Evolutionary conservation across 2,888 invertebrate genomes (phyloP).

Genomic region (Luffia ferchaultella): DNA sequence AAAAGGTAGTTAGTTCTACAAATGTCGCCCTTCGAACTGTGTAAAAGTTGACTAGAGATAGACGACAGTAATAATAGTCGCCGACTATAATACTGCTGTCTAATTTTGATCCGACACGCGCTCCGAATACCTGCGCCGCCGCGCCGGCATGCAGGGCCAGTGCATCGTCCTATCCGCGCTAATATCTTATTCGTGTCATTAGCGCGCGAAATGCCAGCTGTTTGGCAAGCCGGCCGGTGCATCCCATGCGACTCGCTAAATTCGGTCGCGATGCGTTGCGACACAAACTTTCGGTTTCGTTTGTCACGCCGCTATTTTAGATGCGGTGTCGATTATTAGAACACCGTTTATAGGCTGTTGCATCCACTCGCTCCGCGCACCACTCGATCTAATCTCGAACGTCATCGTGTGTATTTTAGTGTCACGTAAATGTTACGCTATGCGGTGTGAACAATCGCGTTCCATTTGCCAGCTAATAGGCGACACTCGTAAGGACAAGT

Average conservation of each 20-base stretch:
- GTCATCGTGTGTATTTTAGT: slow-evolving; percentile 23
- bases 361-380: slow-evolving; percentile 26
- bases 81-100: background rate
- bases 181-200: slow-evolving; percentile 66
- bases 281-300: slow-evolving; percentile 61
- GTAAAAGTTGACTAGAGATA: background rate
- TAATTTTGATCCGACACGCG: slow-evolving; percentile 38
- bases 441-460: background rate
- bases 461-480: background rate
- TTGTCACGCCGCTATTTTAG: slow-evolving; percentile 62
- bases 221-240: slow-evolving; percentile 39
- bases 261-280: slow-evolving; percentile 62
- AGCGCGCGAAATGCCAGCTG: slow-evolving; percentile 59
- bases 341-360: slow-evolving; percentile 42
- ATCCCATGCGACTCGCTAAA: slow-evolving; percentile 58
- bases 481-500: too few species aligned
- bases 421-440: background rate
- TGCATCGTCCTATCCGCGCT: slow-evolving; percentile 47
- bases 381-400: background rate
- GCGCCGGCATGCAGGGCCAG: background rate
- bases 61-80: background rate
- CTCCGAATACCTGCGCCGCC: slow-evolving; percentile 33
- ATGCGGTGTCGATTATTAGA: slow-evolving; percentile 61
- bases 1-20: too few species aligned
- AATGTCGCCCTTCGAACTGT: too few species aligned